phyloP scores from a whole-genome alignment of 2,113 vertebrate species.

The Dipodomys spectabilis region DNA sequence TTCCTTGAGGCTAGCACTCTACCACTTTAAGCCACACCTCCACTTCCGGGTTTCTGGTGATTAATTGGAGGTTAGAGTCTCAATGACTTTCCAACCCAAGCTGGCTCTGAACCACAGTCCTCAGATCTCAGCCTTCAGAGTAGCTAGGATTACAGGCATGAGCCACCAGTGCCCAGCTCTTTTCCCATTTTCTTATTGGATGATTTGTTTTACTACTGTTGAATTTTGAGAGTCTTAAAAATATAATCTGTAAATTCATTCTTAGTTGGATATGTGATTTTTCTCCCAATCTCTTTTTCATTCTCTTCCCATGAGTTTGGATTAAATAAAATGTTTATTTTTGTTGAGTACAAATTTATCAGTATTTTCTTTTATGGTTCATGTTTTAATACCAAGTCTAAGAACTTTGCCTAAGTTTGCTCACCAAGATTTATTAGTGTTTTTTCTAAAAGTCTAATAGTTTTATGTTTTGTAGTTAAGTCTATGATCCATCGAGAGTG shows the following conservation, averaged over 20 bases:
- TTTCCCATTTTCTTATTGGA: background rate
- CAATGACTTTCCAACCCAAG: no score
- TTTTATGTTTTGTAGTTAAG: background rate
- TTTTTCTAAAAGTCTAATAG: background rate
- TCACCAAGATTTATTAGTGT: background rate
- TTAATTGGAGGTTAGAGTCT: no score
- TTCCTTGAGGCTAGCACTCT: no score
- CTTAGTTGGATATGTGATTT: background rate
- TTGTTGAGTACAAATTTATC: background rate
- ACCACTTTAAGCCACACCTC: no score
- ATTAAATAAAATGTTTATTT: background rate
- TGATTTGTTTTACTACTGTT: background rate
- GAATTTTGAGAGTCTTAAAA: background rate
- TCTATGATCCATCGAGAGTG: background rate
- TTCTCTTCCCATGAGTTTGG: background rate
- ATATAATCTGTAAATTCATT: background rate
- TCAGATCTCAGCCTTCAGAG: no score
- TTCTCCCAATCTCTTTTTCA: background rate
- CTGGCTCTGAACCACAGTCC: no score
- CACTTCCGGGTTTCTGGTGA: no score
- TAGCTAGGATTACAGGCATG: no score
- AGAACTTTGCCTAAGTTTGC: background rate
- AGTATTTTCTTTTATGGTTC: background rate
- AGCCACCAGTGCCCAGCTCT: no score
- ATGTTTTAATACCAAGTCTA: background rate